A percentile compares a stretch with the other conserved stretches of the same genome.
These are phyloP conservation scores for Caenorhabditis afra DNA, from an alignment of 2,888 invertebrate genomes.

Conservation along the genomic window DNA sequence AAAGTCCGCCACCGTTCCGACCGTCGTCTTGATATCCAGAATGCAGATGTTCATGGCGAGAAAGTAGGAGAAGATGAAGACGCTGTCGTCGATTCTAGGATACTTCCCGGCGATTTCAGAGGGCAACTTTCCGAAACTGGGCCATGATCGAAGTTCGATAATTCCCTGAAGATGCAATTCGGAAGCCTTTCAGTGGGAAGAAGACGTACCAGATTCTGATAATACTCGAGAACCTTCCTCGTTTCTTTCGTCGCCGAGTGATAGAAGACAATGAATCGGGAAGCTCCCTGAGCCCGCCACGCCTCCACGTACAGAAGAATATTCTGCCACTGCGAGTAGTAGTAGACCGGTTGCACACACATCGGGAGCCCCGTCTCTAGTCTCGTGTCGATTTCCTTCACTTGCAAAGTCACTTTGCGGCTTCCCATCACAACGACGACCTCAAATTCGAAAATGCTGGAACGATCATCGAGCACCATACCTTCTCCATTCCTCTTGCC, in stretches of 20 bases:
- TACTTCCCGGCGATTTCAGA: constrained; percentile 9
- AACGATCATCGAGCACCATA: too few species aligned
- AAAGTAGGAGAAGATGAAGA: constrained; percentile 58
- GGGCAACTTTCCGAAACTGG: constrained; percentile 33
- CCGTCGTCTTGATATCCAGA: constrained; percentile 51
- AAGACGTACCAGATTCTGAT: constrained; percentile 31
- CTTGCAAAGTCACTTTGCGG: constrained; percentile 16
- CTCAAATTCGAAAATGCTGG: constrained; percentile 21
- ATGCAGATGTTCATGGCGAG: constrained; percentile 69
- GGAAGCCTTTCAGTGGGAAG: neutral
- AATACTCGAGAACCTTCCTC: constrained; percentile 57
- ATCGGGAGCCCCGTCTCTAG: constrained; percentile 38
- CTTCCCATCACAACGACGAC: constrained; percentile 17
- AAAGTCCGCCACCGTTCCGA: constrained; percentile 64
- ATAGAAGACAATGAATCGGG: constrained; percentile 66
- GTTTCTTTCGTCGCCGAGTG: constrained; percentile 62
- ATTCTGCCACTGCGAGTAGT: constrained; percentile 50
- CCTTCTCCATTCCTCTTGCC: constrained; percentile 16
- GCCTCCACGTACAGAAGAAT: constrained; percentile 46
- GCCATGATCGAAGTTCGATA: constrained; percentile 38
- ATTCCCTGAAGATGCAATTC: constrained; percentile 26
- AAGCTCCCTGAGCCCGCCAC: constrained; percentile 63
- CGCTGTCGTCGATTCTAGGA: constrained; percentile 50
- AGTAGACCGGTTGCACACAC: constrained; percentile 44
- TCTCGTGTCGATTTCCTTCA: constrained; percentile 25